Percentiles rank a stretch among this genome's conserved stretches.
Evolutionary conservation across 53 echinoderm and acorn worm species (phyloP).

Genomic region (Luidia sarsii): DNA sequence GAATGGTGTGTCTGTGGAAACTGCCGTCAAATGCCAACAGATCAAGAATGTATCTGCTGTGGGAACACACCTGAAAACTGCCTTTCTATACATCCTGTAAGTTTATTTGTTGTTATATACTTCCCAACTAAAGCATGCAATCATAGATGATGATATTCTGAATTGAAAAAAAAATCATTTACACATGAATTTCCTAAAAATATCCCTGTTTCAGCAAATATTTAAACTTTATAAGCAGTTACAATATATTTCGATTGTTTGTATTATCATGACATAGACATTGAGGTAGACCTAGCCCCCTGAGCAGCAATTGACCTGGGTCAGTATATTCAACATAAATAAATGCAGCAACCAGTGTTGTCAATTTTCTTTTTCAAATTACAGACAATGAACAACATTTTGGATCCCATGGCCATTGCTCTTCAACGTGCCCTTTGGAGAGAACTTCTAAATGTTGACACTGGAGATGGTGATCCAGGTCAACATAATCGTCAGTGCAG

Average conservation of each 20-base stretch:
- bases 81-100: slow-evolving; percentile 15
- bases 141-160: too few relatives aligned
- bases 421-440: slow-evolving; percentile 20
- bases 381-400: slow-evolving; percentile 17
- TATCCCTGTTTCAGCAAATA: too few relatives aligned
- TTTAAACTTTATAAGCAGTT: too few relatives aligned
- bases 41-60: slow-evolving; percentile 12
- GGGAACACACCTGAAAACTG: slow-evolving; percentile 25
- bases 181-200: too few relatives aligned
- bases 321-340: not conserved
- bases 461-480: not conserved
- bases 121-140: too few relatives aligned
- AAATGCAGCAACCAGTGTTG: not conserved
- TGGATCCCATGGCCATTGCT: slow-evolving; percentile 24
- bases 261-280: too few relatives aligned
- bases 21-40: slow-evolving; percentile 25
- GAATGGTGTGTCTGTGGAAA: slow-evolving; percentile 12
- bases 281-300: too few relatives aligned
- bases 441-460: slow-evolving; percentile 14
- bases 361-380: not conserved
- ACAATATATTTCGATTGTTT: too few relatives aligned
- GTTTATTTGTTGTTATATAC: not conserved
- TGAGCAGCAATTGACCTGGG: too few relatives aligned
- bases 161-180: too few relatives aligned
- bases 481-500: not conserved